Conservation (phyloP, 2,797 vertebrate species). For the Channallabes apus region DNA sequence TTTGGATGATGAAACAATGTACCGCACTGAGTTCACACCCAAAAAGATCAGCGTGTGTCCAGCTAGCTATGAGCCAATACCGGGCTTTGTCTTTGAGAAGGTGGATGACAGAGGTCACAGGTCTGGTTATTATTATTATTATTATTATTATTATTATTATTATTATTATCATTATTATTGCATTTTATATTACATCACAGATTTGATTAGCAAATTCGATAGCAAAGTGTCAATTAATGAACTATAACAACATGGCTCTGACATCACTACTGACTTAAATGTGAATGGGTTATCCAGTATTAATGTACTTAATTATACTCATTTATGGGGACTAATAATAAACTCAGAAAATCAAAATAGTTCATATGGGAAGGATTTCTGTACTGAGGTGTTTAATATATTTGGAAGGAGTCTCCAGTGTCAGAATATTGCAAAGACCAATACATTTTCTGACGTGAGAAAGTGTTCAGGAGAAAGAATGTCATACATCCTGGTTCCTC, state of each 20-base stretch:
- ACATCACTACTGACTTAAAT: neutral
- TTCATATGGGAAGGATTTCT: neutral
- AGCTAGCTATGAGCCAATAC: conserved; percentile 66
- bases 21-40: conserved; percentile 71
- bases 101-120: conserved; percentile 76
- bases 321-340: too few relatives aligned
- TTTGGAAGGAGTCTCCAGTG: neutral
- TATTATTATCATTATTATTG: conserved; percentile 11
- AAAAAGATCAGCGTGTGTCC: conserved; percentile 75
- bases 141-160: conserved; percentile 11
- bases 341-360: neutral
- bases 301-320: neutral
- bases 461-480: neutral
- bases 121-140: conserved; percentile 38
- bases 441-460: neutral
- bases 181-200: conserved; percentile 3
- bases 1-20: conserved; percentile 73
- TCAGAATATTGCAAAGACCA: neutral
- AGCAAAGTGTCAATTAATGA: neutral
- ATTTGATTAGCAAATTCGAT: neutral
- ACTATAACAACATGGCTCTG: neutral
- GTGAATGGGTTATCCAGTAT: neutral
- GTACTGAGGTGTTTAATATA: neutral
- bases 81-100: conserved; percentile 75
- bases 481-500: neutral